These are phyloP conservation scores for Myotis daubentonii DNA, from an alignment of 2,797 vertebrate genomes.

Conservation along the genomic window DNA sequence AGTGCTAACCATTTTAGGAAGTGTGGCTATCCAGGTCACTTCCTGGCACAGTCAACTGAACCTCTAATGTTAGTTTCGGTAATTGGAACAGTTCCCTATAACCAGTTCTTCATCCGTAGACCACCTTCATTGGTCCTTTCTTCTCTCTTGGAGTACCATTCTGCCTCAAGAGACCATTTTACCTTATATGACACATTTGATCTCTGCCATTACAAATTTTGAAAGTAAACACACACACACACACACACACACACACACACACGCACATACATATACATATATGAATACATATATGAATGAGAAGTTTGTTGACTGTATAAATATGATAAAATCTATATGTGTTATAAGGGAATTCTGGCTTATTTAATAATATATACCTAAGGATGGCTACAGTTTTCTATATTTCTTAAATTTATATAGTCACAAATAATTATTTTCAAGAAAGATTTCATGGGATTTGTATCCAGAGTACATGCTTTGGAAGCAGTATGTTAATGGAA, in stretches of 20 bases:
- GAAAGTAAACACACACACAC: neutral
- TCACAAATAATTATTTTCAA: neutral
- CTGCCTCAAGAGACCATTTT: neutral
- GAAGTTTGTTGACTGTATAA: neutral
- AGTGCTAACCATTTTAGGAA: neutral
- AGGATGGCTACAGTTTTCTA: neutral
- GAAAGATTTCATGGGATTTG: neutral
- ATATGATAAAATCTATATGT: neutral
- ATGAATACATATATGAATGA: neutral
- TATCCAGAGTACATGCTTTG: neutral
- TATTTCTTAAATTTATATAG: neutral
- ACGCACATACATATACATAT: neutral
- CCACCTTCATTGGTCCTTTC: neutral
- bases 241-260: neutral
- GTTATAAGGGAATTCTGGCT: neutral
- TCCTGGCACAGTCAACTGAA: neutral
- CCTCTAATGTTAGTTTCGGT: neutral
- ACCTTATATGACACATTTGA: neutral
- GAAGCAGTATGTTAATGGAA: neutral
- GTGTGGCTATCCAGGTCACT: neutral
- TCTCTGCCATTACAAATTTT: neutral
- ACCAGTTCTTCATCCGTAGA: neutral
- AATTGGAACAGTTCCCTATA: neutral
- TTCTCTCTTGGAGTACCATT: neutral
- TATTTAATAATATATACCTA: neutral